Base-by-base conservation (phyloP, 2,113 vertebrate genomes). In the Trogon surrucura region DNA sequence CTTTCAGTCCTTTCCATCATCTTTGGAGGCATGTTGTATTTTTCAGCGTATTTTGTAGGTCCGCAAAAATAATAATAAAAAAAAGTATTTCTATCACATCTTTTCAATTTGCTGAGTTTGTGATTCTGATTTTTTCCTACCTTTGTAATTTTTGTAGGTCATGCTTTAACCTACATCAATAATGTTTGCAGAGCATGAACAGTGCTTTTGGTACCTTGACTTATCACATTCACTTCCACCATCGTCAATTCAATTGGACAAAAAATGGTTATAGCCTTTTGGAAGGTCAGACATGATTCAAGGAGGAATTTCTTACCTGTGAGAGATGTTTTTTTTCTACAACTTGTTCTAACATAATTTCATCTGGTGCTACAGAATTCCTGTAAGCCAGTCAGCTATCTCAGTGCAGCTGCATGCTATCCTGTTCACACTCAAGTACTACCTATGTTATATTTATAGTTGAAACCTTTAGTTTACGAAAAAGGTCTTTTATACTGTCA, bases 131-230 rank as follows among this genome's bases (percentile, higher is more conserved):
- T 88, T 74, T 71, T 88, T 72, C 53, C 34, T 48, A 18, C 73
- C 53, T 82, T 87, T 87, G 53, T 85, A 11, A 65, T 85, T 95
- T 97, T 91, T 95, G 57, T 81, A 91, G 70, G 91, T 87, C 41
- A 29, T 65, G 13, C 23, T 92, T 80, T 94, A 94, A 61, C 34
- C 53, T 84, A 57, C n/a, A 82, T 77, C 58, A 57, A 20, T 65
- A 72, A 74, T 1, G 6, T 91, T 61, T 87, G 50, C 91, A 57
- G 50, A 75, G 65, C 34, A 79, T 0, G 0, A 84, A 64, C n/a
- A 61, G 32, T 48, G 61, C 30, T 80, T 72, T 22, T 56, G 81
- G 57, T 93, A 91, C 83, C 86, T 89, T 85, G 67, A 58, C 64
- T 90, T 81, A 85, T 50, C 61, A n/a, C 65, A 45, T 87, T 91